Conservation (phyloP, 2,797 vertebrate genomes). For the Leptodactylus fallax region DNA sequence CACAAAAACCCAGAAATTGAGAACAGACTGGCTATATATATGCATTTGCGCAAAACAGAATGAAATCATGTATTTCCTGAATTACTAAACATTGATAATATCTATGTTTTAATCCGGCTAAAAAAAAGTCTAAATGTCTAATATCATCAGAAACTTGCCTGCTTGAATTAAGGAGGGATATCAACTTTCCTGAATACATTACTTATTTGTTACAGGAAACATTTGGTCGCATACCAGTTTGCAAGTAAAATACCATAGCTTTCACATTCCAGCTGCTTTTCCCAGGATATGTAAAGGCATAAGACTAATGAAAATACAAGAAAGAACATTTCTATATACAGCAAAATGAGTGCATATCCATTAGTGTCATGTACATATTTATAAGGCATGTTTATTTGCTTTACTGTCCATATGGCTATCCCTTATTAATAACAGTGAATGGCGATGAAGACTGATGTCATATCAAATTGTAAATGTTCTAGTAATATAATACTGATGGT, state of each 20-base stretch:
- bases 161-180: constrained; percentile 42
- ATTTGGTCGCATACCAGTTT: constrained; percentile 66
- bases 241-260: constrained; percentile 64
- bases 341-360: background rate
- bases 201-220: constrained; percentile 66
- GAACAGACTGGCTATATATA: constrained; percentile 1
- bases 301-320: constrained; percentile 61
- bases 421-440: constrained; percentile 43
- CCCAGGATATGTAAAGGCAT: constrained; percentile 63
- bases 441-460: constrained; percentile 39
- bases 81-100: constrained; percentile 38
- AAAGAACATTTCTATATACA: constrained; percentile 51
- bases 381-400: constrained; percentile 34
- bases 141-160: constrained; percentile 9
- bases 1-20: background rate
- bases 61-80: constrained; percentile 37
- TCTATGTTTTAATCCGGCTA: constrained; percentile 24
- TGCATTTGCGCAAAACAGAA: constrained; percentile 25
- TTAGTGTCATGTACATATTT: constrained; percentile 29
- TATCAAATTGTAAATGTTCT: constrained; percentile 19
- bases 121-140: constrained; percentile 19
- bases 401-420: constrained; percentile 12
- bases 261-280: constrained; percentile 67
- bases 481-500: constrained; percentile 26
- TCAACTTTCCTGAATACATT: constrained; percentile 72